Evolutionary conservation across 2,797 vertebrate genomes (phyloP).

Genomic region (Crossoptilon crossoptilon): DNA sequence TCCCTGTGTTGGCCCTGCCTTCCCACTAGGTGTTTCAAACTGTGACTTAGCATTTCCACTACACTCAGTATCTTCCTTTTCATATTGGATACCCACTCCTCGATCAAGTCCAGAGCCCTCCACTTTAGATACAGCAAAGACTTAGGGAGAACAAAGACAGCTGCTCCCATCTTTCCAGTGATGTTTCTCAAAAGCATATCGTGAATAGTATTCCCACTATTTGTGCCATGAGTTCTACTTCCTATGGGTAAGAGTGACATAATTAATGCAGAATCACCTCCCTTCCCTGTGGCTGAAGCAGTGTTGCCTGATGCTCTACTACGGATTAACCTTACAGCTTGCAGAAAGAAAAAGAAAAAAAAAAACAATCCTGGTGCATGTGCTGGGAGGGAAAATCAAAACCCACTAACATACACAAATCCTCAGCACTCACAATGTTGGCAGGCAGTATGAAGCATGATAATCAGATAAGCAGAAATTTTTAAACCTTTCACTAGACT

Average conservation of each 20-base stretch:
- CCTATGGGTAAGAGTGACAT: neutral
- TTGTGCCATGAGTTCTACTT: neutral
- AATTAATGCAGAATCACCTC: neutral
- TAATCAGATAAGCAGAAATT: neutral
- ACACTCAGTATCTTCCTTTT: neutral
- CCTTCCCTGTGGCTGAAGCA: neutral
- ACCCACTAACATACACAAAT: neutral
- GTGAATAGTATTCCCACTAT: neutral
- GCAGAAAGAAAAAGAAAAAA: neutral
- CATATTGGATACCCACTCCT: neutral
- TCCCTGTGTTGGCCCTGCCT: too few species aligned
- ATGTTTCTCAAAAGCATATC: neutral
- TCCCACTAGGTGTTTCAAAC: too few species aligned
- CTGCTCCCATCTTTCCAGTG: neutral
- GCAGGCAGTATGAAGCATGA: neutral
- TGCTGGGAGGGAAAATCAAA: neutral
- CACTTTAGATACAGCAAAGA: neutral
- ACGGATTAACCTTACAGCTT: neutral
- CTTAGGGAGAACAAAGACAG: neutral
- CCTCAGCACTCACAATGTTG: neutral
- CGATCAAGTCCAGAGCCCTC: neutral
- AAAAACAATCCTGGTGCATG: neutral
- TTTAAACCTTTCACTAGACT: neutral
- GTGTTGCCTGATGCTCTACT: neutral
- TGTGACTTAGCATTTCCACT: too few species aligned